Evolutionary conservation across 2,888 invertebrate genomes (phyloP).

Genomic region (Busseola fusca): DNA sequence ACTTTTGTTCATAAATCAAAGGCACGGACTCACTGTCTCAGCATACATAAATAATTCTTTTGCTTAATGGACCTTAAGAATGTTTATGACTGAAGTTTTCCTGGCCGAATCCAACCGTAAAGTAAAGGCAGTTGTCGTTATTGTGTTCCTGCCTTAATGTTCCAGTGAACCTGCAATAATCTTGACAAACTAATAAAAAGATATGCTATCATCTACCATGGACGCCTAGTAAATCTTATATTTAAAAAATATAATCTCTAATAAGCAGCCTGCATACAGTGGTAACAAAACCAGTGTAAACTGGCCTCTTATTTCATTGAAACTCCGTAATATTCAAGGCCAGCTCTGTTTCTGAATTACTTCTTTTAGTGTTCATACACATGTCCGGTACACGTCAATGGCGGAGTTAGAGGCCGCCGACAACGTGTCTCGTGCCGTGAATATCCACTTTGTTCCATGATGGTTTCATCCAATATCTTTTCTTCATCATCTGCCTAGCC

Average conservation of each 20-base stretch:
- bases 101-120: conserved; percentile 32
- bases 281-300: neutral
- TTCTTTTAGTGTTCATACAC: too few species aligned
- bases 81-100: conserved; percentile 56
- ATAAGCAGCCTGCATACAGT: neutral
- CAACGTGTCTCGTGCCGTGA: too few species aligned
- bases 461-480: neutral
- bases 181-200: neutral
- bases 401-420: too few species aligned
- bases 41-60: conserved; percentile 61
- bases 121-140: conserved; percentile 35
- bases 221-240: neutral
- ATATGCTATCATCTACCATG: neutral
- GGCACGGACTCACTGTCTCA: conserved; percentile 56
- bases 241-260: neutral
- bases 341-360: neutral
- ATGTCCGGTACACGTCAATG: too few species aligned
- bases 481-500: too few species aligned
- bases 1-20: conserved; percentile 50
- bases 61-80: conserved; percentile 57
- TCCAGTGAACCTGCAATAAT: conserved; percentile 12
- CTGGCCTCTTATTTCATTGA: neutral
- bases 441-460: neutral
- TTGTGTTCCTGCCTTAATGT: conserved; percentile 2
- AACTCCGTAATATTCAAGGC: neutral